These are phyloP conservation scores for Halocaridina rubra DNA, from an alignment of 2,888 invertebrate genomes.

Conservation along the genomic window DNA sequence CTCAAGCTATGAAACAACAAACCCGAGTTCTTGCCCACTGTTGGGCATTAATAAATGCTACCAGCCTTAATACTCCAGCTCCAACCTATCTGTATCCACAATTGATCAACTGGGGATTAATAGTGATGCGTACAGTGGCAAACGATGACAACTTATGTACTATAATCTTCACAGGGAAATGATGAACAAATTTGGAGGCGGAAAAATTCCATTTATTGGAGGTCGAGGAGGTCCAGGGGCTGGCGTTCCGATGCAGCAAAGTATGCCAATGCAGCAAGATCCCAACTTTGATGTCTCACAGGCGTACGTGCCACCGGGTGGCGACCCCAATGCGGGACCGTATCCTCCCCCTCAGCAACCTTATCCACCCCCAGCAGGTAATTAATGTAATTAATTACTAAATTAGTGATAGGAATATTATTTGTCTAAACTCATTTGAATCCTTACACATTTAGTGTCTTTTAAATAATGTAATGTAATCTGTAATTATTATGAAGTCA, in stretches of 20 bases:
- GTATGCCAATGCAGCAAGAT: slow-evolving; percentile 27
- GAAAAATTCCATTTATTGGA: slow-evolving; percentile 27
- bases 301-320: slow-evolving; percentile 41
- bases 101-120: no score
- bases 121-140: no score
- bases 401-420: neutral
- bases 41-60: no score
- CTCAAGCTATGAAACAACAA: no score
- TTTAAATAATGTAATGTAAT: no score
- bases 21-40: no score
- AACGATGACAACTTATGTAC: neutral
- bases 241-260: slow-evolving; percentile 40
- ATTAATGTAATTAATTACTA: neutral
- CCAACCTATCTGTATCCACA: no score
- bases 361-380: slow-evolving; percentile 25
- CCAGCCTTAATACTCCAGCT: no score
- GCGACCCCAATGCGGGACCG: neutral
- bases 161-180: slow-evolving; percentile 23
- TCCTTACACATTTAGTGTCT: no score
- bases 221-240: slow-evolving; percentile 26
- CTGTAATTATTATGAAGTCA: no score
- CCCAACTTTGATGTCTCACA: slow-evolving; percentile 35
- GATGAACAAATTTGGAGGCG: slow-evolving; percentile 23
- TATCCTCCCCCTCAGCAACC: slow-evolving; percentile 40
- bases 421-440: no score